Percentiles rank a stretch among this genome's conserved stretches.
Evolutionary conservation across 2,888 invertebrate genomes (phyloP).

Genomic region (Glyphotaelius pellucidus): DNA sequence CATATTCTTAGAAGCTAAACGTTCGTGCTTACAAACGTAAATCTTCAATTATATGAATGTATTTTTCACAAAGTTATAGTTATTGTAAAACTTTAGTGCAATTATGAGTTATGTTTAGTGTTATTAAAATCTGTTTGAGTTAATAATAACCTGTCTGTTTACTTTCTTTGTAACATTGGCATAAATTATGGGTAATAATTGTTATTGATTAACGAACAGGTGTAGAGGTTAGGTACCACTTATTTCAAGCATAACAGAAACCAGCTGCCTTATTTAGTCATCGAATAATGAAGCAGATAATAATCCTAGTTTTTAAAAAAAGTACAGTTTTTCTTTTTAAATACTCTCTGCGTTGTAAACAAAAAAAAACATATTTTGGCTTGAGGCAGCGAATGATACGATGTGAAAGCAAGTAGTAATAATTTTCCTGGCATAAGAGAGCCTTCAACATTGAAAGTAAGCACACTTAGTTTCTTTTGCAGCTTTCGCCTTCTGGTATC

Average conservation of each 20-base stretch:
- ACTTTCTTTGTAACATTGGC: not conserved
- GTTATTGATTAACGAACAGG: not conserved
- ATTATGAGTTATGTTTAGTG: not conserved
- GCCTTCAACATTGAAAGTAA: not conserved
- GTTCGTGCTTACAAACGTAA: not conserved
- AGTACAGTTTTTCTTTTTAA: too few species aligned
- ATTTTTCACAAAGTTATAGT: not conserved
- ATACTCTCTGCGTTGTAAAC: too few species aligned
- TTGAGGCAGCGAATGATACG: not conserved
- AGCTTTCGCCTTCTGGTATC: not conserved
- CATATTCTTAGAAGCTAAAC: not conserved
- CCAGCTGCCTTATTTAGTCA: not conserved
- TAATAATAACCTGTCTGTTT: constrained; percentile 19
- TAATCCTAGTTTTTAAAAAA: too few species aligned
- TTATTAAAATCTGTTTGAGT: constrained; percentile 21
- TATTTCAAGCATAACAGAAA: not conserved
- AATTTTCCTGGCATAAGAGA: not conserved
- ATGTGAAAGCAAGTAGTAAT: not conserved
- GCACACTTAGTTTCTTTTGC: not conserved
- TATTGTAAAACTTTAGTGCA: not conserved
- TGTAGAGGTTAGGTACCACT: not conserved
- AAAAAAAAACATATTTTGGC: too few species aligned
- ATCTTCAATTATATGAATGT: not conserved
- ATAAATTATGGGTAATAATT: not conserved
- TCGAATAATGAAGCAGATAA: not conserved